Percentiles rank a stretch among this genome's conserved stretches.
phyloP scores from a whole-genome alignment of 2,888 invertebrate species.

The Hetaerina titia region DNA sequence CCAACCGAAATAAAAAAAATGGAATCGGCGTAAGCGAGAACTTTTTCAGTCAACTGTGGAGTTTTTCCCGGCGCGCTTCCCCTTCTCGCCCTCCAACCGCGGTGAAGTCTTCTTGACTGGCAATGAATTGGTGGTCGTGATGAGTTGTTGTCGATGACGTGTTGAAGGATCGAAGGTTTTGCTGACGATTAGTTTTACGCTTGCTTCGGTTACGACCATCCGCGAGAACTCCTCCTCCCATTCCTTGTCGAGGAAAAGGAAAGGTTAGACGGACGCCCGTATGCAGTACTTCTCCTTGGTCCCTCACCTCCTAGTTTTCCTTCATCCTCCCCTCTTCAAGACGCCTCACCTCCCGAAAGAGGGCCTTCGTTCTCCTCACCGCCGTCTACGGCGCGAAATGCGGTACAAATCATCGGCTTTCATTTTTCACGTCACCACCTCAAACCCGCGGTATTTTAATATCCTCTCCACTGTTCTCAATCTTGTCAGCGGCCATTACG shows the following conservation, averaged over 20 bases:
- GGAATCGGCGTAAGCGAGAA: background rate
- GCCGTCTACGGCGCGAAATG: background rate
- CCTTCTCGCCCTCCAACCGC: background rate
- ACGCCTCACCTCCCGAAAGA: background rate
- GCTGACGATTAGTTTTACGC: slow-evolving; percentile 39
- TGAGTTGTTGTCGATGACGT: slow-evolving; percentile 12
- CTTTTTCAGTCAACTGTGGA: background rate
- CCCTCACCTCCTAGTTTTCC: background rate
- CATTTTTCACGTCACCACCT: slow-evolving; percentile 4
- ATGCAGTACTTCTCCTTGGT: background rate
- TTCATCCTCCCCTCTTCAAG: background rate
- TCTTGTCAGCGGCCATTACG: slow-evolving; percentile 40
- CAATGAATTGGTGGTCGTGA: background rate
- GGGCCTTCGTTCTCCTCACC: background rate
- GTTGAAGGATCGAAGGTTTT: slow-evolving; percentile 14
- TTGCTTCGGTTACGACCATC: background rate
- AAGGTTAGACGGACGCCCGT: background rate
- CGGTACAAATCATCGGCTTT: slow-evolving; percentile 23
- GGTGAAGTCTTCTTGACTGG: slow-evolving; percentile 9
- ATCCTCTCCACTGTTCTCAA: slow-evolving; percentile 46
- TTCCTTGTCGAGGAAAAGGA: background rate
- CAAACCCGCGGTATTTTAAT: slow-evolving; percentile 50
- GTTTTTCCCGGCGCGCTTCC: background rate
- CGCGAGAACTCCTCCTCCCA: background rate
- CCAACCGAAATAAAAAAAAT: background rate